These are phyloP conservation scores for Blennius ocellaris DNA, from an alignment of 2,113 vertebrate genomes.

Conservation along the genomic window DNA sequence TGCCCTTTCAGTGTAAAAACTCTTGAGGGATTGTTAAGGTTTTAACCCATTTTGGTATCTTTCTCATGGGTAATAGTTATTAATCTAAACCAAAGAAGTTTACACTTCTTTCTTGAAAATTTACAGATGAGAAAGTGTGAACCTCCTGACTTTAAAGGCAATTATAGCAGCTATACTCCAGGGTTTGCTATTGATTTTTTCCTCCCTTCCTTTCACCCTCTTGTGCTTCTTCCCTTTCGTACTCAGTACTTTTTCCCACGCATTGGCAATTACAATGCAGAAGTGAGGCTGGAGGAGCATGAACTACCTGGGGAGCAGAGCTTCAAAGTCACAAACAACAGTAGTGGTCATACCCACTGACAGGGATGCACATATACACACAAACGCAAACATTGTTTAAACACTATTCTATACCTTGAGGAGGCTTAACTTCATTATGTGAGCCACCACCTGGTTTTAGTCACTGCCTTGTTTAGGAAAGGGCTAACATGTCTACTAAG, in stretches of 20 bases:
- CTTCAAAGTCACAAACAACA: constrained; percentile 49
- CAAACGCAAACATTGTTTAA: too few relatives aligned
- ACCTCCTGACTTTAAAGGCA: constrained; percentile 64
- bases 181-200: constrained; percentile 69
- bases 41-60: not conserved
- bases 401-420: not conserved
- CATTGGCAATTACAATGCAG: constrained; percentile 70
- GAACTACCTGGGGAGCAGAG: constrained; percentile 50
- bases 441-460: constrained; percentile 1
- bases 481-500: not conserved
- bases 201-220: constrained; percentile 36
- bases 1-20: too few relatives aligned
- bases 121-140: constrained; percentile 39
- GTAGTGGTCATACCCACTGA: not conserved
- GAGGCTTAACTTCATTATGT: not conserved
- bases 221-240: constrained; percentile 44
- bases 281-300: constrained; percentile 30
- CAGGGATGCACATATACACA: not conserved
- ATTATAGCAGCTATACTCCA: constrained; percentile 63
- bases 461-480: not conserved
- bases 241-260: constrained; percentile 68
- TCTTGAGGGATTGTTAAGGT: too few relatives aligned
- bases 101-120: not conserved
- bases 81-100: not conserved
- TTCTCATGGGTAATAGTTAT: not conserved